Evolutionary conservation across 2,888 invertebrate genomes (phyloP), one percentile per base, ranked within the genome.

Genomic region (Mactromeris polynyma): DNA sequence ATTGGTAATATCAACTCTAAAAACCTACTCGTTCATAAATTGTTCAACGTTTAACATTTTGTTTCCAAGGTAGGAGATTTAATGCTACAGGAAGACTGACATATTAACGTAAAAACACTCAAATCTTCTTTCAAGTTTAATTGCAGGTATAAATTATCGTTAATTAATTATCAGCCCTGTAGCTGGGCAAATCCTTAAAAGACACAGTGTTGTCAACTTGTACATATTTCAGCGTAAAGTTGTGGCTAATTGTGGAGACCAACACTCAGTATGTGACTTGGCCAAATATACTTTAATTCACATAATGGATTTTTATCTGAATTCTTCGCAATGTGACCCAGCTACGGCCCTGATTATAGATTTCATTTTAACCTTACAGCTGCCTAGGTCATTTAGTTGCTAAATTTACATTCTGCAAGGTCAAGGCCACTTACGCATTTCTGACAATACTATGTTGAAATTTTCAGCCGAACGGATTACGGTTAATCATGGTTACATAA

Each of bases 391-490:
- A n/a, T 64, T 64, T 64, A 64, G 58, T 64, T 64, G 58, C 58
- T 64, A 64, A 64, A 42, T 21, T 40, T n/a, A n/a, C 14, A 21
- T 40, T 31, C 31, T 80, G n/a, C n/a, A 51, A 80, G 46, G 51
- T 46, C 51, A 31, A 51, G 80, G 51, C 9, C 31, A 80, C 31
- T 31, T 33, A 51, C 31, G 51, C 31, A 46, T 54, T n/a, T 87
- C 82, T 87, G 86, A 90, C 89, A 83, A 79, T 88, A 38, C 80
- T 64, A 77, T 91, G 86, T 92, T 89, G 86, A 89, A 73, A 82
- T 90, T 87, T 92, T 92, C 92, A 92, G 92, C 90, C 82, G 80
- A 92, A 89, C 89, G 87, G 90, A 38, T 81, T 58, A 86, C 86
- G 46, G 80, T 89, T 81, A 81, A 83, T 81, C 88, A 89, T 89